phyloP scores from a whole-genome alignment of 2,113 vertebrate genomes.

The Corythornis cristatus region DNA sequence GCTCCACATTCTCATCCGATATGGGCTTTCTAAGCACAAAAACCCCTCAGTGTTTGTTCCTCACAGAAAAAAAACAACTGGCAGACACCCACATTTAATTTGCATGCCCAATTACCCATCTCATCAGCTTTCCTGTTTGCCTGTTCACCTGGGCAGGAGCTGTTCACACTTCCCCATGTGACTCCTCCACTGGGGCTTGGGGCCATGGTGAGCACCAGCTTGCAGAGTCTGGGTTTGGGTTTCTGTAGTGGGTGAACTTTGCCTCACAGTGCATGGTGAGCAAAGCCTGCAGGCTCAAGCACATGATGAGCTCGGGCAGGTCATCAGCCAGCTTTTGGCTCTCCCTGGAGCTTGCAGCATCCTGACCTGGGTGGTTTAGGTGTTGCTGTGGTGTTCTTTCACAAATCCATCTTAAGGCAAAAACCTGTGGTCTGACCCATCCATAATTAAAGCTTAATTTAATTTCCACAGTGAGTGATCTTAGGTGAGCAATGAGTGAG shows the following conservation, averaged over 20 bases:
- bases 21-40: not conserved
- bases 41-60: not conserved
- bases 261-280: accelerated
- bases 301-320: not conserved
- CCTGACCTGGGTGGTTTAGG: not conserved
- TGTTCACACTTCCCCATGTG: accelerated
- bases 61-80: not conserved
- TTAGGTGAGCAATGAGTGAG: not conserved
- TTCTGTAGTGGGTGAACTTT: not conserved
- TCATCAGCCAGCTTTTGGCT: not conserved
- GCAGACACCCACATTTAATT: not conserved
- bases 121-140: not conserved
- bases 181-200: not conserved
- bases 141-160: not conserved
- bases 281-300: not conserved
- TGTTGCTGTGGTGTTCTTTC: not conserved
- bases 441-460: not conserved
- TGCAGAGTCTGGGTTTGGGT: not conserved
- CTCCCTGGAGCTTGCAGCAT: not conserved
- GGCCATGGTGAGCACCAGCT: accelerated
- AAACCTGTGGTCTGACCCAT: not conserved
- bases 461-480: not conserved
- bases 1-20: accelerated
- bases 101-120: not conserved
- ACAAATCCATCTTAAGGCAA: not conserved